Base-by-base conservation (phyloP, 2,888 invertebrate genomes). In the Noctua comes region DNA sequence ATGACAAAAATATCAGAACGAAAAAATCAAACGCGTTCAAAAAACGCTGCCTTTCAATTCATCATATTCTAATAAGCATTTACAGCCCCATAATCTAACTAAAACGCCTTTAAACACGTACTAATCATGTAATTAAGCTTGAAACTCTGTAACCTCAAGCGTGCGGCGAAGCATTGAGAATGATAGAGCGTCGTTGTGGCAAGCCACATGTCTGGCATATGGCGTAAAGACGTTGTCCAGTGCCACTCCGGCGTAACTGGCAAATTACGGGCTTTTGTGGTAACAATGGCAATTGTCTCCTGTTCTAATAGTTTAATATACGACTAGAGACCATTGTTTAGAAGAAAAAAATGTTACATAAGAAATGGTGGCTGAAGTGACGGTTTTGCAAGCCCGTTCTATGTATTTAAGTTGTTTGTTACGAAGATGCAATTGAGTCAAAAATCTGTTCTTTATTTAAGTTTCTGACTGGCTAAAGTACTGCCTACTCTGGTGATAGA, bases 151-250 rank as follows among this genome's bases (percentile, higher is more conserved):
- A 76, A 77, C 87, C 77, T 77, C 74, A 79, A 80, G 27, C 62
- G 72, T 86, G 90, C 92, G 90, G 86, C 89, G 90, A 87, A 76
- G 91, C 94, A 90, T 93, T 91, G 91, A 93, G 89, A 91, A 92
- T 93, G 90, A 84, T 89, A 86, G 84, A 78, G 76, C 72, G 46
- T 62, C 73, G 46, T 74, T 74, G 81, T 82, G 80, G 74, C 80
- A 59, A 86, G 89, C 92, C 95, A 96, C 95, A 95, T 96, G 95
- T 91, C 93, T 82, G 88, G 89, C 95, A 96, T 94, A 95, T 96
- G 96, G 93, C 91, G 86, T 75, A 82, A 86, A 90, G 78, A 89
- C 87, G 88, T 88, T 88, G 90, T 11, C 90, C 86, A 90, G 91
- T 90, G 86, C 81, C 85, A 84, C 87, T 77, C 54, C 36, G 59